A percentile compares a stretch with the other conserved stretches of the same genome.
phyloP scores from a whole-genome alignment of 2,888 invertebrate species.

The Liposcelis brunnea region DNA sequence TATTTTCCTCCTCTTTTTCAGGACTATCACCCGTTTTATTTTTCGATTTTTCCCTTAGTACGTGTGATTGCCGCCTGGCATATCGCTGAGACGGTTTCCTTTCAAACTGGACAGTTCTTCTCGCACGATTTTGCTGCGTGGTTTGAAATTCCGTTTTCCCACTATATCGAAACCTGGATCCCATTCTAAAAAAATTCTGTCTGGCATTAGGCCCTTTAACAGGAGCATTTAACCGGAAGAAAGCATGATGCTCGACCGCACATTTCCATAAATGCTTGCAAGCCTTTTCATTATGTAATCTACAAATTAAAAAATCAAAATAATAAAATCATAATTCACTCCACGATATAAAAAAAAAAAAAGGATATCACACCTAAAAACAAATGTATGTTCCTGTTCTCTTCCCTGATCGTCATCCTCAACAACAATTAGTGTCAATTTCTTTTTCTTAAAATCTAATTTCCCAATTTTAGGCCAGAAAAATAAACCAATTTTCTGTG shows the following conservation, averaged over 20 bases:
- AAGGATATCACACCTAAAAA: constrained; percentile 46
- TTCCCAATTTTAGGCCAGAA: constrained; percentile 98
- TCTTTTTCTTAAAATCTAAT: constrained; percentile 95
- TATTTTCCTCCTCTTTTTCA: not conserved
- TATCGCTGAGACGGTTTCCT: constrained; percentile 92
- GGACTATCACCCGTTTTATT: not conserved
- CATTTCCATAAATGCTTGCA: constrained; percentile 99
- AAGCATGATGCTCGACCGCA: constrained; percentile 98
- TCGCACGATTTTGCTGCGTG: constrained; percentile 73
- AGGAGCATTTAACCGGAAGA: constrained; percentile 85
- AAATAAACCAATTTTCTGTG: constrained; percentile 93
- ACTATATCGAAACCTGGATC: constrained; percentile 85
- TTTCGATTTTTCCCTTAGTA: constrained; percentile 58
- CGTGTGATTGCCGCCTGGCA: constrained; percentile 80
- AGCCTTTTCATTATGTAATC: constrained; percentile 87
- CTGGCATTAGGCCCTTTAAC: constrained; percentile 75
- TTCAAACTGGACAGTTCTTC: constrained; percentile 91
- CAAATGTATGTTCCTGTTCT: constrained; percentile 97
- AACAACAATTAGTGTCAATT: constrained; percentile 88
- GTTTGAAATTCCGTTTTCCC: constrained; percentile 98
- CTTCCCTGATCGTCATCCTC: constrained; percentile 96
- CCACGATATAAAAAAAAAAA: constrained; percentile 9
- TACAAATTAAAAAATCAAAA: constrained; percentile 17
- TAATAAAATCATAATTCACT: not conserved
- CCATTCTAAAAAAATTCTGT: constrained; percentile 97